These are phyloP conservation scores for Pseudorhiza aurosa DNA, from an alignment of 30 jellyfish, hydroid and myxozoan genomes.

Conservation along the genomic window DNA sequence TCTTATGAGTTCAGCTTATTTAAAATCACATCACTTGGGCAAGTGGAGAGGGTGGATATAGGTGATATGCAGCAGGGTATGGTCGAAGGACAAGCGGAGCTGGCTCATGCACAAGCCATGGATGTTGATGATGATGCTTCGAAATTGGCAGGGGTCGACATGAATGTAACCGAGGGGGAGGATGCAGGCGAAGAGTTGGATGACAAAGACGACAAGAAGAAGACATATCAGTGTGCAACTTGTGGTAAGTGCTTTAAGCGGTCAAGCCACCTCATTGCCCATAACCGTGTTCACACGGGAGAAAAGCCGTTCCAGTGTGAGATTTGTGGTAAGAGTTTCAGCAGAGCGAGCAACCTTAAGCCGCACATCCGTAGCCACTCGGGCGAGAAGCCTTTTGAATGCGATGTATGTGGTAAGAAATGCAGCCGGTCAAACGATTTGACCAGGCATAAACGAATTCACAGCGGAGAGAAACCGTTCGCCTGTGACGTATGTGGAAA, in stretches of 20 bases:
- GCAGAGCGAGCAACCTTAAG: conserved; percentile 80
- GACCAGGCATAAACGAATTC: conserved; percentile 69
- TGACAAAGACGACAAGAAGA: conserved; percentile 51
- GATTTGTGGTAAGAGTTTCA: conserved; percentile 81
- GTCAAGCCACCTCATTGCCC: conserved; percentile 86
- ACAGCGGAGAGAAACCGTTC: conserved; percentile 75
- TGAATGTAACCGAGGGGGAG: background rate
- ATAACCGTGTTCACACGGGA: conserved; percentile 89
- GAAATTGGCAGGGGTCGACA: background rate
- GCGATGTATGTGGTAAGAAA: conserved; percentile 63
- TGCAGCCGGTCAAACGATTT: conserved; percentile 67
- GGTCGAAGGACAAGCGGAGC: background rate
- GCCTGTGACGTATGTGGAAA: conserved; percentile 46
- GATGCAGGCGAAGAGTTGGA: background rate
- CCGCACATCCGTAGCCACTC: conserved; percentile 89
- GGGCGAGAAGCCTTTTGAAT: conserved; percentile 67
- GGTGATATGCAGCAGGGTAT: conserved; percentile 1
- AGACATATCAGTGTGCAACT: conserved; percentile 68
- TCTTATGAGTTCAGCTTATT: conserved; percentile 14
- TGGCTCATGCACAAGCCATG: conserved; percentile 10
- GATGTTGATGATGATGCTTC: conserved; percentile 12
- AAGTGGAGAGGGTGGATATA: conserved; percentile 20
- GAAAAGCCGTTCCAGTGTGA: conserved; percentile 90
- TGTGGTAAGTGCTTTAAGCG: conserved; percentile 82
- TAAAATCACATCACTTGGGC: conserved; percentile 41